Percentiles rank a stretch among this genome's conserved stretches.
Evolutionary conservation across 2,797 vertebrate species (phyloP).

Genomic region (Sebastes vulpes): DNA sequence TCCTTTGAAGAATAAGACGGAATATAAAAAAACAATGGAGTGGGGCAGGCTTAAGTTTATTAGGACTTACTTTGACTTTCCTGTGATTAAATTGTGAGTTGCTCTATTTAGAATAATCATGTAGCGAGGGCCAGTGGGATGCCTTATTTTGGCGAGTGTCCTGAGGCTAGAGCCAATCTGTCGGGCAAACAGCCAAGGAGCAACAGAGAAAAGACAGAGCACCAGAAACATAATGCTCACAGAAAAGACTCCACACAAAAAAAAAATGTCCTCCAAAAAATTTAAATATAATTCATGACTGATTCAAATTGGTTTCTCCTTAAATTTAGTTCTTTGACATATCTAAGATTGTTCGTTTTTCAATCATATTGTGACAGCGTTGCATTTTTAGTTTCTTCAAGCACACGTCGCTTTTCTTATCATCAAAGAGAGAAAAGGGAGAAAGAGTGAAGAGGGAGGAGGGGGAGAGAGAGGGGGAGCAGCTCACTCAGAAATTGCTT

Average conservation of each 20-base stretch:
- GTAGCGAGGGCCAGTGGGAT: conserved; percentile 3
- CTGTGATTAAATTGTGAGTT: conserved; percentile 27
- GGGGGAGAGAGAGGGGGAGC: neutral
- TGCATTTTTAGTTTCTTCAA: conserved; percentile 9
- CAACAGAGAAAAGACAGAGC: neutral
- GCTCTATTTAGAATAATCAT: conserved; percentile 39
- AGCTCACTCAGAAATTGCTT: conserved; percentile 41
- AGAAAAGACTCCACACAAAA: neutral
- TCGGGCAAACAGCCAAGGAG: conserved; percentile 35
- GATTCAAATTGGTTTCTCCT: neutral
- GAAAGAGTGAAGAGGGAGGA: conserved; percentile 1
- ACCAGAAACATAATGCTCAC: neutral
- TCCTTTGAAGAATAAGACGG: neutral
- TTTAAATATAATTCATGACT: neutral
- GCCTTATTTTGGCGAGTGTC: conserved; percentile 28
- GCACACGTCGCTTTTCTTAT: conserved; percentile 46
- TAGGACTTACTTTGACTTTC: neutral
- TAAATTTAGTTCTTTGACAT: neutral
- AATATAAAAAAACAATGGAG: neutral
- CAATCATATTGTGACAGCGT: conserved; percentile 34
- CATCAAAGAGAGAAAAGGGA: conserved; percentile 65
- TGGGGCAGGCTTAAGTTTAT: neutral
- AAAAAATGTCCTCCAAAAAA: neutral
- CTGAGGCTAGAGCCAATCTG: conserved; percentile 51
- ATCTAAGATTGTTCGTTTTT: neutral